Evolutionary conservation across 2,888 invertebrate genomes (phyloP).

Genomic region (Phymatocera aterrima): DNA sequence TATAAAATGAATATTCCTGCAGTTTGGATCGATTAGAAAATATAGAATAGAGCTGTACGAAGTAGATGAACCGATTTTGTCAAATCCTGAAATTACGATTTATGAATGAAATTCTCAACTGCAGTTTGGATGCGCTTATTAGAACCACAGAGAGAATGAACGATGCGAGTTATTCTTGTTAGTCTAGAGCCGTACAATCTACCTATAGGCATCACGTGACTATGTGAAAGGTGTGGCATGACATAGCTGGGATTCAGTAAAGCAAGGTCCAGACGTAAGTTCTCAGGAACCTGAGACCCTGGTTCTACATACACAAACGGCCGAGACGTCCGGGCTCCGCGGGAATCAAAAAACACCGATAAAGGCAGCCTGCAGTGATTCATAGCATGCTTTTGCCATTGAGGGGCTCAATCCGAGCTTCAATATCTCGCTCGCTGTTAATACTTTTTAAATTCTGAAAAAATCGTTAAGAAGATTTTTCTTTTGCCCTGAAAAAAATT

Average conservation of each 20-base stretch:
- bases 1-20: too few relatives aligned
- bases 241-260: conserved; percentile 43
- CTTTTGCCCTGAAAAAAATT: not conserved
- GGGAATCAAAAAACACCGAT: conserved; percentile 19
- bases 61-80: not conserved
- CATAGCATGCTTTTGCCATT: not conserved
- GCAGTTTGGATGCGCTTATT: not conserved
- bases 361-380: not conserved
- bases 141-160: not conserved
- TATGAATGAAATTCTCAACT: not conserved
- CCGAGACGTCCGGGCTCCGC: not conserved
- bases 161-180: not conserved
- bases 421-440: not conserved
- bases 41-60: not conserved
- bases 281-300: conserved; percentile 69
- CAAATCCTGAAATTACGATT: not conserved
- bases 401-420: not conserved
- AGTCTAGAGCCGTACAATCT: conserved; percentile 1
- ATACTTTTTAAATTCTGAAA: not conserved
- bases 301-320: conserved; percentile 51
- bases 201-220: conserved; percentile 38
- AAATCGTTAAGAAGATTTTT: not conserved
- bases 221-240: conserved; percentile 46
- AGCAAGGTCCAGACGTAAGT: conserved; percentile 53
- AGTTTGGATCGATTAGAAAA: not conserved